Evolutionary conservation across 2,797 vertebrate genomes (phyloP).

Genomic region (Synaphobranchus kaupii): DNA sequence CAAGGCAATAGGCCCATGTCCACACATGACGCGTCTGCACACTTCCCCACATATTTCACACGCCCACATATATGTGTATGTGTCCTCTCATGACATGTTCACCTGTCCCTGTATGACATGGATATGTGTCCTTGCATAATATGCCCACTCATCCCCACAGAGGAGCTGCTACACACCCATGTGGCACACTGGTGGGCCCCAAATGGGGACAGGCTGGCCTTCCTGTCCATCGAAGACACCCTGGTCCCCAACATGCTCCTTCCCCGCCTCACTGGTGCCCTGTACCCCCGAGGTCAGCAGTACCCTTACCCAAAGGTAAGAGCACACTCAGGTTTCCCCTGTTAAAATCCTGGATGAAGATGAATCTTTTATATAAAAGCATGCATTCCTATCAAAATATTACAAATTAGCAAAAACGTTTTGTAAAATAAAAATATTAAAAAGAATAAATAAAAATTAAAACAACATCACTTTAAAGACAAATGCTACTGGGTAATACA

Average conservation of each 20-base stretch:
- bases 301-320: slow-evolving; percentile 68
- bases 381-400: background rate
- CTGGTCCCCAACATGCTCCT: slow-evolving; percentile 70
- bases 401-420: background rate
- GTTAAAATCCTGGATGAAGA: background rate
- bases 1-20: too few relatives aligned
- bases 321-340: background rate
- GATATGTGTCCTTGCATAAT: background rate
- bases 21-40: background rate
- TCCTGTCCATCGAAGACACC: slow-evolving; percentile 70
- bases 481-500: background rate
- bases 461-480: background rate
- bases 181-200: slow-evolving; percentile 74
- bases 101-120: background rate
- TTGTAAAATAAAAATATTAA: background rate
- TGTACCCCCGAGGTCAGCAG: slow-evolving; percentile 64
- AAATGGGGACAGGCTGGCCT: slow-evolving; percentile 68
- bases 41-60: background rate
- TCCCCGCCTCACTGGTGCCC: slow-evolving; percentile 64
- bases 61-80: background rate
- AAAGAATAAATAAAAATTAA: background rate
- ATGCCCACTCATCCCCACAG: slow-evolving; percentile 44
- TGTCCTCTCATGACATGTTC: background rate
- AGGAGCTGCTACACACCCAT: slow-evolving; percentile 64
- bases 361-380: background rate